Percentiles rank a stretch among this genome's conserved stretches.
Conservation (phyloP, 1,140 invertebrate genomes). For the Nebria ingens region DNA sequence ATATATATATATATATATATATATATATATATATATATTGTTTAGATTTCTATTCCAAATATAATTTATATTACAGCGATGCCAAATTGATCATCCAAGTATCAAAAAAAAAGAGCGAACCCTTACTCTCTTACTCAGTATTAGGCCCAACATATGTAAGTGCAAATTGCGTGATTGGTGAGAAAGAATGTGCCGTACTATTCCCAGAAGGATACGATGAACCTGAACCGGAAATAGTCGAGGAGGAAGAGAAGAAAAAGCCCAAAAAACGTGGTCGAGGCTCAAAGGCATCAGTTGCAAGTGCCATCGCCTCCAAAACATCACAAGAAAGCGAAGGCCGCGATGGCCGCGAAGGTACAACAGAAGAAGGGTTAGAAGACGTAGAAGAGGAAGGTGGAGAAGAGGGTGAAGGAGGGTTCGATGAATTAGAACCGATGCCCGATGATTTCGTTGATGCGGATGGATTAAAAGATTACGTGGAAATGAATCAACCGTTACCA, state of each 20-base stretch:
- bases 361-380: slow-evolving; percentile 1
- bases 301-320: not conserved
- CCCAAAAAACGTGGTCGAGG: slow-evolving; percentile 11
- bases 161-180: slow-evolving; percentile 43
- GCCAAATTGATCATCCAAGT: slow-evolving; percentile 51
- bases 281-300: slow-evolving; percentile 12
- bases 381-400: slow-evolving; percentile 11
- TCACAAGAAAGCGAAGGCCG: slow-evolving; percentile 14
- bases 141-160: slow-evolving; percentile 49
- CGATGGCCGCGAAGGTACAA: slow-evolving; percentile 15
- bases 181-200: slow-evolving; percentile 43
- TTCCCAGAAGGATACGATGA: slow-evolving; percentile 47
- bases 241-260: slow-evolving; percentile 36
- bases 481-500: not conserved
- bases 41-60: slow-evolving; percentile 7
- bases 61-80: slow-evolving; percentile 33
- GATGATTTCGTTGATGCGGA: not conserved
- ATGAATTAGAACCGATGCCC: not conserved
- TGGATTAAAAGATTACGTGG: not conserved
- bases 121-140: slow-evolving; percentile 36
- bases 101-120: slow-evolving; percentile 38
- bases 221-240: slow-evolving; percentile 24
- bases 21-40: not conserved
- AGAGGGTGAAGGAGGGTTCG: slow-evolving; percentile 6
- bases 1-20: too few relatives aligned